Conservation (phyloP, 2,797 vertebrate species). For the Carcharodon carcharias region DNA sequence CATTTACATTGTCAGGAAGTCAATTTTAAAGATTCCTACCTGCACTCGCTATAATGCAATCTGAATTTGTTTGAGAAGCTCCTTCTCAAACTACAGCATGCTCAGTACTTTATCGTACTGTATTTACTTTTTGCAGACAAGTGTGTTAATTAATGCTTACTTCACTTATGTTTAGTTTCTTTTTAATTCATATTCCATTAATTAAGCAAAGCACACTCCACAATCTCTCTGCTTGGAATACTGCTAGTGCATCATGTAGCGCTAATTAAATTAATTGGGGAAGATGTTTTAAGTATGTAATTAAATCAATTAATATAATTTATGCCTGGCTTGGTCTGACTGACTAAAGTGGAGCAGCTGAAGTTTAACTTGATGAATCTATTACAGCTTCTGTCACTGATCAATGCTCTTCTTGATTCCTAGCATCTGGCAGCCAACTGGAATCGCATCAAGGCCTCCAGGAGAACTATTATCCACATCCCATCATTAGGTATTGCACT, state of each 20-base stretch:
- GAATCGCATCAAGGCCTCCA: constrained; percentile 94
- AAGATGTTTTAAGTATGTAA: constrained; percentile 98
- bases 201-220: constrained; percentile 87
- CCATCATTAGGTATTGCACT: constrained; percentile 96
- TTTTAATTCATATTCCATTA: constrained; percentile 97
- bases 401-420: constrained; percentile 85
- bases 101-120: constrained; percentile 81
- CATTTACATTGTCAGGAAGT: neutral
- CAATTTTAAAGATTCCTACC: neutral
- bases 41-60: neutral
- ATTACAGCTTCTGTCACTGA: constrained; percentile 73
- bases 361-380: constrained; percentile 80
- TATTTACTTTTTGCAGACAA: constrained; percentile 82
- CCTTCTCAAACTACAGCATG: constrained; percentile 63
- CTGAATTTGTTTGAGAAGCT: constrained; percentile 53
- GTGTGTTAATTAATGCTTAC: constrained; percentile 93
- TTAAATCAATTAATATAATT: constrained; percentile 99
- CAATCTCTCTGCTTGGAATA: constrained; percentile 69
- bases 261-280: constrained; percentile 99
- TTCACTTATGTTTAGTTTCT: constrained; percentile 89
- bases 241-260: constrained; percentile 97
- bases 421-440: constrained; percentile 98
- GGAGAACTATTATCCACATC: constrained; percentile 97
- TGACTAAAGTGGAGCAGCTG: constrained; percentile 76
- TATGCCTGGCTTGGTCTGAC: constrained; percentile 91